Percentiles rank a stretch among this genome's conserved stretches.
Evolutionary conservation across 2,113 vertebrate species (phyloP).

Genomic region (Chelonoidis abingdonii): DNA sequence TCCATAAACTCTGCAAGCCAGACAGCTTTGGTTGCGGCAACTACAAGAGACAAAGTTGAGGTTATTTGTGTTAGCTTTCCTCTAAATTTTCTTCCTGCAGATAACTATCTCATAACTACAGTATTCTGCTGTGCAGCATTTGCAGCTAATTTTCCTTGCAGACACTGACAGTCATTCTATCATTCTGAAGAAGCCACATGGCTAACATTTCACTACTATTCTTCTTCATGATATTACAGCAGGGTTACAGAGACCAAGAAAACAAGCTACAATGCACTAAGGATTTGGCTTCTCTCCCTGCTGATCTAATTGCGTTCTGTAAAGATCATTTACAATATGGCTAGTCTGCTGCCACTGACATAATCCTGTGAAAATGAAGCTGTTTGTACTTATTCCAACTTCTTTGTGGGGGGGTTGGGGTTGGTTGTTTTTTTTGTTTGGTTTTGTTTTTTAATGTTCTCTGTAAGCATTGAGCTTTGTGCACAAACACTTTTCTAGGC

Average conservation of each 20-base stretch:
- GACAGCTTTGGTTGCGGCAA: not conserved
- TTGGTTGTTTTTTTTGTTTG: not conserved
- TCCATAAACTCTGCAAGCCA: not conserved
- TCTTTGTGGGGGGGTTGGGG: not conserved
- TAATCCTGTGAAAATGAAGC: conserved; percentile 7
- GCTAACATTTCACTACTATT: not conserved
- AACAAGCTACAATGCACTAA: not conserved
- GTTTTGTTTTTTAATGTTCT: not conserved
- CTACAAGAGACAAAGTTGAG: too few relatives aligned
- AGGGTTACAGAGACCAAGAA: conserved; percentile 35
- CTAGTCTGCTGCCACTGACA: conserved; percentile 31
- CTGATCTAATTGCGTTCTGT: conserved; percentile 14
- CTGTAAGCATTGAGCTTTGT: conserved; percentile 7
- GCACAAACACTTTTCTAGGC: not conserved
- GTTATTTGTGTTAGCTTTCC: not conserved
- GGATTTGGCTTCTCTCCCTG: not conserved
- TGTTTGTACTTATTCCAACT: conserved; percentile 13
- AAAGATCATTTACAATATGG: conserved; percentile 24
- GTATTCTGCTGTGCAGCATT: not conserved
- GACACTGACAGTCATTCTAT: not conserved
- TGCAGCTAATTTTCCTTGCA: not conserved
- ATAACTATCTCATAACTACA: not conserved
- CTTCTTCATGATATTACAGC: not conserved
- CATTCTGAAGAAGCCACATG: not conserved
- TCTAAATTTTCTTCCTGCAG: not conserved